Base-by-base conservation (phyloP, 2,888 invertebrate genomes). In the Cynaeus angustus region DNA sequence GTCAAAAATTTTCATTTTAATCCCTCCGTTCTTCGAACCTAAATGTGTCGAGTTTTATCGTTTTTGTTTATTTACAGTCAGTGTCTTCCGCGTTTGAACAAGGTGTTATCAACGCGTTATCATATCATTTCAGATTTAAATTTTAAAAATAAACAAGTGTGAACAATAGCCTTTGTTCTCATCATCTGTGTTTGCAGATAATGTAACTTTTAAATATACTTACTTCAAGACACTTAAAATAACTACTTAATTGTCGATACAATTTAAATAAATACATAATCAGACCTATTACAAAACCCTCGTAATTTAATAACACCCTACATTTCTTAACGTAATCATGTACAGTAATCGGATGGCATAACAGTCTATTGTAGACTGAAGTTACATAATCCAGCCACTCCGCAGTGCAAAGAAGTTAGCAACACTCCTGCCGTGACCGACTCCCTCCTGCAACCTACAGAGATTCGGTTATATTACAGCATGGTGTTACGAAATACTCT, bases 281-380 rank as follows among this genome's bases (percentile, higher is more conserved):
- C 41, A 14, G 37, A 46, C 46, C 41, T 45, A 65, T 67, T 67
- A 59, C 67, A 67, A 58, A 67, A 67, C 59, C 52, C 59, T 59
- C n/a, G 50, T 59, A 67, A 67, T 67, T 67, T 67, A 59, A 67
- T 67, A 67, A 67, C 67, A 67, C 67, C 67, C 67, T 67, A 52
- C 50, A 58, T 67, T 67, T 52, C 58, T 48, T 67, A 67, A 59
- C 67, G 67, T 67, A 67, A 67, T 67, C 67, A 52, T 59, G 67
- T 67, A 59, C 67, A 59, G 58, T 59, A 67, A 67, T 67, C 58
- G 56, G 56, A 56, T 56, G 56, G 52, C 67, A 52, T 67, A 67
- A 67, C 67, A 67, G 58, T 62, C 68, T 61, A 68, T 68, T 68
- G 68, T 68, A 37, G 61, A 43, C 53, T 21, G 33, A 56, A 14